A percentile compares a stretch with the other conserved stretches of the same genome.
These are phyloP conservation scores for Planiliza haematocheilus DNA, from an alignment of 2,113 vertebrate genomes.

Conservation along the genomic window DNA sequence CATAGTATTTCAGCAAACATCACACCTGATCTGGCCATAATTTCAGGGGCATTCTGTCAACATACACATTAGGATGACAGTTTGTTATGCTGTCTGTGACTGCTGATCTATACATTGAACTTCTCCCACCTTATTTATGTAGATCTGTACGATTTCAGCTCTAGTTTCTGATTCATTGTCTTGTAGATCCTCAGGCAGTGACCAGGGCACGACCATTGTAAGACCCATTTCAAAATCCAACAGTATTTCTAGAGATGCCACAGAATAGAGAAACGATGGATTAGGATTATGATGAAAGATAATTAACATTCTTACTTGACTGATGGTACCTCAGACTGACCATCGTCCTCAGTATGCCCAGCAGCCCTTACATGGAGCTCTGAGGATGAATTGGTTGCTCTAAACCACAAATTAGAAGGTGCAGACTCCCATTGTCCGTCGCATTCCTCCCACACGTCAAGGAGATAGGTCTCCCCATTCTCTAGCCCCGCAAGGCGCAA, in stretches of 20 bases:
- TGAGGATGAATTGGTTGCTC: conserved; percentile 6
- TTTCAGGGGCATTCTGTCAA: no score
- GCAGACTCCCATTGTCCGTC: conserved; percentile 37
- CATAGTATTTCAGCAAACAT: no score
- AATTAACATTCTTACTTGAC: no score
- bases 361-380: conserved; percentile 1
- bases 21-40: no score
- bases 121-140: conserved; percentile 57
- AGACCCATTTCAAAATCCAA: conserved; percentile 13
- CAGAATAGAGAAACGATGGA: background rate
- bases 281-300: background rate
- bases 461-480: conserved; percentile 54
- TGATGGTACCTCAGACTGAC: conserved; percentile 30
- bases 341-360: background rate
- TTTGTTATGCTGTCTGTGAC: no score
- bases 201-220: conserved; percentile 69
- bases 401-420: conserved; percentile 35
- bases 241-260: background rate
- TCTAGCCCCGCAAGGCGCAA: conserved; percentile 52
- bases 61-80: background rate
- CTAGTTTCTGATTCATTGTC: conserved; percentile 30
- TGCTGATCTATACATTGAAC: no score
- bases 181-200: conserved; percentile 31
- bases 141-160: conserved; percentile 36
- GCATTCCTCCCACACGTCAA: conserved; percentile 76